These are phyloP conservation scores for Agrypnus murinus DNA, from an alignment of 2,888 invertebrate genomes.

Conservation along the genomic window DNA sequence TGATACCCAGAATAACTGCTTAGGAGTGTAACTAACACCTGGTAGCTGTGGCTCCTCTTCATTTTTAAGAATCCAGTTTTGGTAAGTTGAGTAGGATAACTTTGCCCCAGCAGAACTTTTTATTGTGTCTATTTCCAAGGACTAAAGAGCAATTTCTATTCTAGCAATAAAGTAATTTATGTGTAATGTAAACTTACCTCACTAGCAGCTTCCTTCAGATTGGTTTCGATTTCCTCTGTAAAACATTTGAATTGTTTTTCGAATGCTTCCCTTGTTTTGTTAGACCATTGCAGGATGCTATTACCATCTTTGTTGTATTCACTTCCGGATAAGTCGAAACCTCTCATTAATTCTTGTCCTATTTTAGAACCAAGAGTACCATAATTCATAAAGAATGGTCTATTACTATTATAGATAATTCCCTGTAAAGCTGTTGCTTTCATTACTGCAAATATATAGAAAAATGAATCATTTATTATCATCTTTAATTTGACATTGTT, in stretches of 20 bases:
- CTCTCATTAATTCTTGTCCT: slow-evolving; percentile 91
- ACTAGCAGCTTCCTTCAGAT: no score
- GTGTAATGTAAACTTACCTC: no score
- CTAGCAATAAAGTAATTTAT: no score
- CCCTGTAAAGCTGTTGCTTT: slow-evolving; percentile 93
- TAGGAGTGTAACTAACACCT: slow-evolving; percentile 79
- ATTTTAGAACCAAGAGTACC: slow-evolving; percentile 74
- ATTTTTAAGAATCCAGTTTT: slow-evolving; percentile 79
- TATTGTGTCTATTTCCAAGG: slow-evolving; percentile 81
- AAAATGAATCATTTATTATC: no score
- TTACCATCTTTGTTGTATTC: slow-evolving; percentile 66
- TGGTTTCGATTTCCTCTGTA: slow-evolving; percentile 27
- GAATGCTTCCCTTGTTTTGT: slow-evolving; percentile 21
- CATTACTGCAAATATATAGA: slow-evolving; percentile 67
- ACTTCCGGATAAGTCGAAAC: slow-evolving; percentile 73
- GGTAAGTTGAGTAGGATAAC: slow-evolving; percentile 88
- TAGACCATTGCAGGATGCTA: slow-evolving; percentile 27
- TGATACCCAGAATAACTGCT: slow-evolving; percentile 72
- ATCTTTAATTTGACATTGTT: not conserved
- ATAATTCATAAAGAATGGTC: slow-evolving; percentile 64
- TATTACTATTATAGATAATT: slow-evolving; percentile 83
- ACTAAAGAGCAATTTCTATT: no score
- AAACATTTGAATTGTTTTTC: slow-evolving; percentile 32
- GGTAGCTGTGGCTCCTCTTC: slow-evolving; percentile 80
- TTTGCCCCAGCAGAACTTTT: slow-evolving; percentile 94